phyloP scores from a whole-genome alignment of 1,140 invertebrate genomes.

The Charaxes varanes region DNA sequence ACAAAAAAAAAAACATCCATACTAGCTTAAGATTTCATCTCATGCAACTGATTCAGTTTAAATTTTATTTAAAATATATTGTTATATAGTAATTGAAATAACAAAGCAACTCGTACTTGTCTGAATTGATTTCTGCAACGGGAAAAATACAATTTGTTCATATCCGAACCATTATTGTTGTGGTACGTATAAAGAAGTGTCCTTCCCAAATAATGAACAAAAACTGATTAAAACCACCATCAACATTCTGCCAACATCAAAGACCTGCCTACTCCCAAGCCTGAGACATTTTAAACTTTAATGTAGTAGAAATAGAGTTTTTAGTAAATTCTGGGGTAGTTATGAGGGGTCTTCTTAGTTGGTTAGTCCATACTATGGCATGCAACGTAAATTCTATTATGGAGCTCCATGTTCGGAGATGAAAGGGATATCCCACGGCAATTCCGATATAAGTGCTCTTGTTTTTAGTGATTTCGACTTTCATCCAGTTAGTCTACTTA shows the following conservation, averaged over 20 bases:
- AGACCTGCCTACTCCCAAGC: neutral
- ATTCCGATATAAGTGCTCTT: conserved; percentile 17
- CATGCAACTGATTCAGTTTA: too few species aligned
- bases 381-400: conserved; percentile 50
- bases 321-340: neutral
- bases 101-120: too few species aligned
- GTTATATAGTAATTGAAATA: too few species aligned
- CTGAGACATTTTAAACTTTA: conserved; percentile 8
- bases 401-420: conserved; percentile 34
- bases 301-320: neutral
- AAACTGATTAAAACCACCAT: conserved; percentile 33
- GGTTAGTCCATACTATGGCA: conserved; percentile 39
- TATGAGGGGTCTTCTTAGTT: conserved; percentile 12
- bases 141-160: too few species aligned
- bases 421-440: conserved; percentile 39
- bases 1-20: too few species aligned
- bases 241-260: conserved; percentile 21
- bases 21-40: too few species aligned
- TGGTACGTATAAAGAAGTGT: conserved; percentile 21
- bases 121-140: too few species aligned
- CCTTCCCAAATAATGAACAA: conserved; percentile 27
- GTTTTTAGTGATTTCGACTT: conserved; percentile 17
- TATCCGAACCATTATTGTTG: conserved; percentile 1
- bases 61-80: too few species aligned
- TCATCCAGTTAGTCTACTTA: too few species aligned